Evolutionary conservation across 2,113 vertebrate species (phyloP).

Genomic region (Sprattus sprattus): DNA sequence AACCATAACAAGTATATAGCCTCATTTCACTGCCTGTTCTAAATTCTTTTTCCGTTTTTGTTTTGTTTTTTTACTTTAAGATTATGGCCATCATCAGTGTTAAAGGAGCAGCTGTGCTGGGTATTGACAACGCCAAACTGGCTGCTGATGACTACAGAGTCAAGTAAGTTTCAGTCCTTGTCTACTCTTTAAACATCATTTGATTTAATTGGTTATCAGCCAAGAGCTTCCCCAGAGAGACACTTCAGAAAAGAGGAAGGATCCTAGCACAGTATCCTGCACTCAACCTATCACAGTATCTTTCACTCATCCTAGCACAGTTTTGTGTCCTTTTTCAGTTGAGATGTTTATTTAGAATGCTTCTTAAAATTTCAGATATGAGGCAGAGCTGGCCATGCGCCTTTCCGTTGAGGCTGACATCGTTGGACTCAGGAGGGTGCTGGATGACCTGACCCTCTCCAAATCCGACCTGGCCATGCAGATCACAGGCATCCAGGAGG

Average conservation of each 20-base stretch:
- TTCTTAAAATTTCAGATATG: slow-evolving; percentile 64
- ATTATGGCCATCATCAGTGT: slow-evolving; percentile 57
- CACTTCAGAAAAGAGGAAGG: too few relatives aligned
- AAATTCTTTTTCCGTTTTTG: not conserved
- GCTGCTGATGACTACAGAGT: slow-evolving; percentile 76
- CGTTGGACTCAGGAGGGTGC: slow-evolving; percentile 65
- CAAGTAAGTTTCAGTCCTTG: slow-evolving; percentile 54
- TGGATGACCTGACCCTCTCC: slow-evolving; percentile 66
- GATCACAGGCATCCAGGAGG: slow-evolving; percentile 53
- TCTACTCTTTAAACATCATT: not conserved
- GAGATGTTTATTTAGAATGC: too few relatives aligned
- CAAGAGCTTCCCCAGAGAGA: too few relatives aligned
- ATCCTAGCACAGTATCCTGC: too few relatives aligned
- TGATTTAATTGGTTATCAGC: not conserved
- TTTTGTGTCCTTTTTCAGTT: too few relatives aligned
- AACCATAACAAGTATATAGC: too few relatives aligned
- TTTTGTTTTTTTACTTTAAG: slow-evolving; percentile 49
- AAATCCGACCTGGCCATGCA: slow-evolving; percentile 62
- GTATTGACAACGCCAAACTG: slow-evolving; percentile 75
- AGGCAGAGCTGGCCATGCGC: slow-evolving; percentile 77
- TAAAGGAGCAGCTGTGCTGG: slow-evolving; percentile 62
- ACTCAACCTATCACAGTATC: too few relatives aligned
- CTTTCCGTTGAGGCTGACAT: slow-evolving; percentile 80
- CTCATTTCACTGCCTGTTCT: too few relatives aligned
- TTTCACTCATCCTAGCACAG: too few relatives aligned